Evolutionary conservation across 2,113 vertebrate genomes (phyloP).

Genomic region (Sturnus vulgaris): DNA sequence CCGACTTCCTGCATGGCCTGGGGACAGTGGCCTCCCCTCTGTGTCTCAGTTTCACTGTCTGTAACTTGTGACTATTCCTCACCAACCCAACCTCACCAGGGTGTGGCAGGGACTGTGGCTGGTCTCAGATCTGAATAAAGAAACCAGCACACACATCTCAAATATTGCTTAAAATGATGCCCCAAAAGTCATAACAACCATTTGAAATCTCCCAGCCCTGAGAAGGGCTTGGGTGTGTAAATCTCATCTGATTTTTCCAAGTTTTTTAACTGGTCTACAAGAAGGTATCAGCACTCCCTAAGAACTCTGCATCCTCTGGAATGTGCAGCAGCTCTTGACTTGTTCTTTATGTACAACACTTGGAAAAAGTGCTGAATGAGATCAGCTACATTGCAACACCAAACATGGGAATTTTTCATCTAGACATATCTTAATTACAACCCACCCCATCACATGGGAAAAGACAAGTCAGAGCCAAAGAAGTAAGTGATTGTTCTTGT

Average conservation of each 20-base stretch:
- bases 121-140: not conserved
- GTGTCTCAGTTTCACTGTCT: not conserved
- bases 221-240: not conserved
- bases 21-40: not conserved
- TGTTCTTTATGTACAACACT: not conserved
- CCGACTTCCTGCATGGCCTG: not conserved
- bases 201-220: not conserved
- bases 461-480: conserved; percentile 42
- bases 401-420: conserved; percentile 38
- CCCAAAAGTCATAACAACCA: accelerated
- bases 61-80: not conserved
- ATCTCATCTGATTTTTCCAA: not conserved
- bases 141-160: not conserved
- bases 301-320: not conserved
- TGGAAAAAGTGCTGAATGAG: conserved; percentile 16
- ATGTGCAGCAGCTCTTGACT: not conserved
- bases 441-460: conserved; percentile 51
- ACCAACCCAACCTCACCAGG: not conserved
- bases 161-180: not conserved
- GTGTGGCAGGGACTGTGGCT: not conserved
- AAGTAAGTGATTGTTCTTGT: conserved; percentile 28
- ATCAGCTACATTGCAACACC: conserved; percentile 34
- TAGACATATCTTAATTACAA: conserved; percentile 29
- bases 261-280: not conserved
- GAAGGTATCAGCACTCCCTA: not conserved